These are phyloP conservation scores for Monoplex corrugatus DNA, from an alignment of 2,888 invertebrate genomes.

Conservation along the genomic window DNA sequence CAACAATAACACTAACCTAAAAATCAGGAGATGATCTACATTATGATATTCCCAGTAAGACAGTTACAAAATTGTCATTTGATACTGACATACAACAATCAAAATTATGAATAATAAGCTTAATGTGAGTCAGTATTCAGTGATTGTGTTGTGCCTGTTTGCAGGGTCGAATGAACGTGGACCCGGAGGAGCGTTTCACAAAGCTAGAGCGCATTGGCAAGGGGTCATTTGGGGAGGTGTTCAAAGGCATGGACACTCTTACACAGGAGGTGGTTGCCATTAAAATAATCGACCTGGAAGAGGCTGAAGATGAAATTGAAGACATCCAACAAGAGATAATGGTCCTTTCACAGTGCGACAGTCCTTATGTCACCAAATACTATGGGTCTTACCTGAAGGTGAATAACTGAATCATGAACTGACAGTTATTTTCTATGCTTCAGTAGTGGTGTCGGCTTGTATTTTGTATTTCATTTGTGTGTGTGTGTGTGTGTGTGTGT, in stretches of 20 bases:
- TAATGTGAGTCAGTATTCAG: not conserved
- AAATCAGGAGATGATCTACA: no score
- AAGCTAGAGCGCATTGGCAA: conserved; percentile 89
- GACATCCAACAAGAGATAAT: conserved; percentile 99
- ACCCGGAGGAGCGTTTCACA: conserved; percentile 99
- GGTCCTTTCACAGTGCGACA: conserved; percentile 97
- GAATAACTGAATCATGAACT: no score
- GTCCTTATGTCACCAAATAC: conserved; percentile 99
- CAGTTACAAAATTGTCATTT: no score
- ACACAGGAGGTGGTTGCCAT: conserved; percentile 99
- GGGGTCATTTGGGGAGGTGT: conserved; percentile 93
- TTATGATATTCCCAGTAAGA: not conserved
- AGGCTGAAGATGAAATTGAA: conserved; percentile 99
- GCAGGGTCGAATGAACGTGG: conserved; percentile 83
- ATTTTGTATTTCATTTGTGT: no score
- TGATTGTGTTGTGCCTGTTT: no score
- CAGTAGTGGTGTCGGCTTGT: no score
- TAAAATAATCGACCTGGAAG: conserved; percentile 99
- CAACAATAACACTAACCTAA: no score
- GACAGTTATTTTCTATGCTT: no score
- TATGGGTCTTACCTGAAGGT: conserved; percentile 99
- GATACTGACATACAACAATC: no score
- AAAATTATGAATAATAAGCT: no score
- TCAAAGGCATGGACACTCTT: conserved; percentile 99
- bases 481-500: no score